phyloP scores from a whole-genome alignment of 2,888 invertebrate species.

The Sphaerophoria taeniata region DNA sequence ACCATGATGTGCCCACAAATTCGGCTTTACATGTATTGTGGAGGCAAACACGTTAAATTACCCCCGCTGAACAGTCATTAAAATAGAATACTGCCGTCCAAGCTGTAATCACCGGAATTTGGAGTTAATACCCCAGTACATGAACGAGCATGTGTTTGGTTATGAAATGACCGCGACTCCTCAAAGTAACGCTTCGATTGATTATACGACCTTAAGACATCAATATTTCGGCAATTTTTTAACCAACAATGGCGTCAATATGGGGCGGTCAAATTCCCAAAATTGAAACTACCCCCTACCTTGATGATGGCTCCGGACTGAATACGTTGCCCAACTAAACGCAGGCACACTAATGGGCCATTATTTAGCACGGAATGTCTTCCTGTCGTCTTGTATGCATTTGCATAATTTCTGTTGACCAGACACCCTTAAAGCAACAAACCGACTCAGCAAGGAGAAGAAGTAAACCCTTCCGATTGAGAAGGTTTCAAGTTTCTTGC shows the following conservation, averaged over 20 bases:
- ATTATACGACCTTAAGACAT: conserved; percentile 41
- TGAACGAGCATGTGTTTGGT: conserved; percentile 60
- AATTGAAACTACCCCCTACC: conserved; percentile 21
- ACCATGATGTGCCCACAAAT: conserved; percentile 47
- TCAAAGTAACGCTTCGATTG: conserved; percentile 4
- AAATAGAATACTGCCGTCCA: conserved; percentile 70
- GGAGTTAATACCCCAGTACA: conserved; percentile 64
- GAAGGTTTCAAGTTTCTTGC: no score
- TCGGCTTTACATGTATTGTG: conserved; percentile 61
- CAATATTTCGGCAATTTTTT: conserved; percentile 4
- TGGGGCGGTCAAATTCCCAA: conserved; percentile 55
- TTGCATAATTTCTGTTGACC: conserved; percentile 71
- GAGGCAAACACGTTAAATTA: conserved; percentile 71
- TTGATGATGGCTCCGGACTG: not conserved
- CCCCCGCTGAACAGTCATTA: conserved; percentile 62
- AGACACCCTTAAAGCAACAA: conserved; percentile 27
- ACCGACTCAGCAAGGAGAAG: not conserved
- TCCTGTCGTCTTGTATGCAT: conserved; percentile 45
- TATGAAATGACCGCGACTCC: conserved; percentile 20
- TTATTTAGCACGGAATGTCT: conserved; percentile 43
- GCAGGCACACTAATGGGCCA: conserved; percentile 45
- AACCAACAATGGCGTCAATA: conserved; percentile 56
- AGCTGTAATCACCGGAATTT: conserved; percentile 71
- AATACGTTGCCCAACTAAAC: not conserved
- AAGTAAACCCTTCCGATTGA: conserved; percentile 41